These are phyloP conservation scores for Anolis apletophallus DNA, from an alignment of 2,797 vertebrate species.

Conservation along the genomic window DNA sequence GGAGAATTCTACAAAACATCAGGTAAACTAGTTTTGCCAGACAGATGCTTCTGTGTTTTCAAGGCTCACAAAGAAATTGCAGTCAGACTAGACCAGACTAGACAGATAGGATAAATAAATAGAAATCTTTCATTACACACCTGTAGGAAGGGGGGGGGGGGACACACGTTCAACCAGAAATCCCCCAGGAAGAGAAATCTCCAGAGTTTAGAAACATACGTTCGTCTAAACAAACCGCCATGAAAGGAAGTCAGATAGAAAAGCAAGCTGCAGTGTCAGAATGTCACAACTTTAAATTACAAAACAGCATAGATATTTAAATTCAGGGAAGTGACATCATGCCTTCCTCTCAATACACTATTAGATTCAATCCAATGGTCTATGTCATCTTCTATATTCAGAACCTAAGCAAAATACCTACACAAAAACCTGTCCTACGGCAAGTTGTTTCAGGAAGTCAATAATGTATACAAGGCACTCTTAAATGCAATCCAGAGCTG, in stretches of 20 bases:
- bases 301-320: slow-evolving; percentile 57
- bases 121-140: slow-evolving; percentile 53
- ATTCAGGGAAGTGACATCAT: slow-evolving; percentile 63
- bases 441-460: not conserved
- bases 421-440: slow-evolving; percentile 19
- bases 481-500: not conserved
- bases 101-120: slow-evolving; percentile 56
- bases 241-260: slow-evolving; percentile 33
- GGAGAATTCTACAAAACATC: slow-evolving; percentile 32
- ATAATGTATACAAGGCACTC: slow-evolving; percentile 1
- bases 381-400: slow-evolving; percentile 32
- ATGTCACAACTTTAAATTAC: slow-evolving; percentile 45
- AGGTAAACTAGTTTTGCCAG: slow-evolving; percentile 34
- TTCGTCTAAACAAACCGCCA: not conserved
- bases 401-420: slow-evolving; percentile 20
- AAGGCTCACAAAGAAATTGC: slow-evolving; percentile 28
- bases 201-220: slow-evolving; percentile 42
- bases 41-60: slow-evolving; percentile 13
- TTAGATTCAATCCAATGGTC: slow-evolving; percentile 44
- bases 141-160: slow-evolving; percentile 26
- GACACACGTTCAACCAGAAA: not conserved
- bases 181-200: not conserved
- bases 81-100: slow-evolving; percentile 31
- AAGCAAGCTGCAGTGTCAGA: slow-evolving; percentile 52
- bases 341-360: slow-evolving; percentile 64